Conservation (phyloP, 2,797 vertebrate species). For the Erethizon dorsatum region DNA sequence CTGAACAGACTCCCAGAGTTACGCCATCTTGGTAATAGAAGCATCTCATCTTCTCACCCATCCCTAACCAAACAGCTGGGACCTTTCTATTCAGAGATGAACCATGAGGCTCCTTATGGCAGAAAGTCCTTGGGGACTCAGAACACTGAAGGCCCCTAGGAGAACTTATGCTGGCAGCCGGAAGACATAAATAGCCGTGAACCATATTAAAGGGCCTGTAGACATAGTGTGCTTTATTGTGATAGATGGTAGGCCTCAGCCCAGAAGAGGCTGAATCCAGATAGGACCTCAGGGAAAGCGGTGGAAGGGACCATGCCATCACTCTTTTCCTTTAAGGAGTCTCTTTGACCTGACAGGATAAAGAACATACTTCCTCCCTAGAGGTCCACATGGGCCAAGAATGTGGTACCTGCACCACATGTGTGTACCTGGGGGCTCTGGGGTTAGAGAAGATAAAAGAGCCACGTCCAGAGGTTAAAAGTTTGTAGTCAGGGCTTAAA, state of each 20-base stretch:
- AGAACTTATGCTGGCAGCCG: constrained; percentile 25
- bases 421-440: neutral
- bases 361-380: constrained; percentile 4
- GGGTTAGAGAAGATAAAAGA: neutral
- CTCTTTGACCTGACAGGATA: constrained; percentile 50
- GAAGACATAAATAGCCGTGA: constrained; percentile 63
- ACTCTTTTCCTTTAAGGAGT: constrained; percentile 40
- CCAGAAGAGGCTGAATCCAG: constrained; percentile 40
- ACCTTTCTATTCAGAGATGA: constrained; percentile 51
- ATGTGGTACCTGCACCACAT: neutral
- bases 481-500: neutral
- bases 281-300: neutral
- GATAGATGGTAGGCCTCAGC: constrained; percentile 37
- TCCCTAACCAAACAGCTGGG: constrained; percentile 29
- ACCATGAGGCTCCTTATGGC: neutral
- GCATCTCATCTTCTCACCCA: neutral
- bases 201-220: neutral
- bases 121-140: constrained; percentile 39
- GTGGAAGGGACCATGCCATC: neutral
- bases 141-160: constrained; percentile 24
- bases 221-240: neutral
- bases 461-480: neutral
- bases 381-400: neutral
- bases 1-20: neutral
- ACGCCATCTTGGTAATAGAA: neutral